Percentiles rank a stretch among this genome's conserved stretches.
Conservation (phyloP, 37 sponge, comb jelly and placozoan genomes). For the Ephydatia muelleri region DNA sequence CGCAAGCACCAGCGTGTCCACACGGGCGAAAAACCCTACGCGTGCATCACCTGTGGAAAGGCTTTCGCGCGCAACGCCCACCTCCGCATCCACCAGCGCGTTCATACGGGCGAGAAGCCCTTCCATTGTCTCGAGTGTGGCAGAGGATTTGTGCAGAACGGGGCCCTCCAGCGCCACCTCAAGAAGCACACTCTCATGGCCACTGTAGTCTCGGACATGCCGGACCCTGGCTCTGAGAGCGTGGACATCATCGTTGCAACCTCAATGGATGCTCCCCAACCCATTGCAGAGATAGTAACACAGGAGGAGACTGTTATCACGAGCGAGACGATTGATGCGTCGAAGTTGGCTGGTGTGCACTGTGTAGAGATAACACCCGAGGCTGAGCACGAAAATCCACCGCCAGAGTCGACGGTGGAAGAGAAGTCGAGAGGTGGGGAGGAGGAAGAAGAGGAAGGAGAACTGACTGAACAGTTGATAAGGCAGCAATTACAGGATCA, state of each 20-base stretch:
- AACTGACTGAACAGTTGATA: background rate
- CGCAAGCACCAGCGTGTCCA: slow-evolving; percentile 28
- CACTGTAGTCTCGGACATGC: background rate
- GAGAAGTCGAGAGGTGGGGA: background rate
- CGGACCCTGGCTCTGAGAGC: background rate
- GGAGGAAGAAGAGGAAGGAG: background rate
- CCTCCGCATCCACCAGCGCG: slow-evolving; percentile 19
- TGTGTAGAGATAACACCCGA: background rate
- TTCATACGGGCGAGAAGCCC: slow-evolving; percentile 36
- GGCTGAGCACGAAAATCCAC: background rate
- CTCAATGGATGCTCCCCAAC: background rate
- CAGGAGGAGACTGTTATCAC: background rate
- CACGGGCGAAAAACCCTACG: slow-evolving; percentile 32
- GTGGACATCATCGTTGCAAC: slow-evolving; percentile 1
- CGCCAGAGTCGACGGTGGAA: background rate
- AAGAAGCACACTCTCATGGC: background rate
- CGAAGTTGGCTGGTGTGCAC: background rate
- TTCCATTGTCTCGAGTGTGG: slow-evolving; percentile 29
- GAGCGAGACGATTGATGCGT: background rate
- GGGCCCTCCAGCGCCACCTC: slow-evolving; percentile 39
- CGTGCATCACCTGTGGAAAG: slow-evolving; percentile 32
- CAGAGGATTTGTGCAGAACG: slow-evolving; percentile 38
- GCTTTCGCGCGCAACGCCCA: slow-evolving; percentile 36
- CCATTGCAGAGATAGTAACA: background rate
- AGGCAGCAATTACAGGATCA: background rate